These are phyloP conservation scores for Hestina assimilis DNA, from an alignment of 1,140 invertebrate species.

Conservation along the genomic window DNA sequence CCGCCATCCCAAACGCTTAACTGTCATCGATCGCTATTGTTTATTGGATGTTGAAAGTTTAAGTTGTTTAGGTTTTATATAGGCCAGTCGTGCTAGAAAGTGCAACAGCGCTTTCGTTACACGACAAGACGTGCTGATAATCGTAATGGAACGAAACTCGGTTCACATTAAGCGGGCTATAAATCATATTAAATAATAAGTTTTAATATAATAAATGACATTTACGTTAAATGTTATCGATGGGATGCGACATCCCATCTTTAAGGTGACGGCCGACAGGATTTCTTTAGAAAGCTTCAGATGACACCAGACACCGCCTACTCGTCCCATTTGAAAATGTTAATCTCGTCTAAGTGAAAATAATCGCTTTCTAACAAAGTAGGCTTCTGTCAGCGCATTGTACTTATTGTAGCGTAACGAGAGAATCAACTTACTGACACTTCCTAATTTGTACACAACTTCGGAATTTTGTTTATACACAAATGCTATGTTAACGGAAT, in stretches of 20 bases:
- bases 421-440: not conserved
- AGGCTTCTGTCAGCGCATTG: not conserved
- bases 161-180: constrained; percentile 11
- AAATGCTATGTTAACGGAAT: no score
- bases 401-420: not conserved
- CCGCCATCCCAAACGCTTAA: constrained; percentile 13
- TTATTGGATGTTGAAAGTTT: constrained; percentile 41
- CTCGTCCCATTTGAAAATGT: constrained; percentile 41
- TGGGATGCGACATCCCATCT: constrained; percentile 42
- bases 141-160: constrained; percentile 28
- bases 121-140: constrained; percentile 40
- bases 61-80: constrained; percentile 44
- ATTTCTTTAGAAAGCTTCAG: constrained; percentile 57
- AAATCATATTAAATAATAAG: constrained; percentile 6
- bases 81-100: constrained; percentile 60
- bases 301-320: constrained; percentile 45
- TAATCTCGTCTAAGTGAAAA: constrained; percentile 50
- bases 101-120: constrained; percentile 47
- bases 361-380: constrained; percentile 27
- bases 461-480: not conserved
- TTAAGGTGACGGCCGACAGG: constrained; percentile 28
- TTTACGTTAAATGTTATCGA: constrained; percentile 35
- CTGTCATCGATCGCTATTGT: constrained; percentile 11
- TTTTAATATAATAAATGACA: constrained; percentile 5
- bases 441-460: not conserved